phyloP scores from a whole-genome alignment of 1,140 invertebrate species.

The Eulimnadia texana region DNA sequence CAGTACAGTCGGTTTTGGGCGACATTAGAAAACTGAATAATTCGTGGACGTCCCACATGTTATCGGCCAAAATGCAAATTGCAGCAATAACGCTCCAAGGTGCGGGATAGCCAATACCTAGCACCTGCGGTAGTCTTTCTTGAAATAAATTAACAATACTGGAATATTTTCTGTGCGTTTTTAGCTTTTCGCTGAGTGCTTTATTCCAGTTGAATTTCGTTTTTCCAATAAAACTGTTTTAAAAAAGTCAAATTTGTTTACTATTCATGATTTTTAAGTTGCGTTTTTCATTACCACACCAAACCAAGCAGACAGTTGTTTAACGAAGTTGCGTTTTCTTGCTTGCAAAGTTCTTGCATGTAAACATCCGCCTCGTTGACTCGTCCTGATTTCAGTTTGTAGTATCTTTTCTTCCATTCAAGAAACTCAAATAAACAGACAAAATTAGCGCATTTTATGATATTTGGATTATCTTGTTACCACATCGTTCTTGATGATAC shows the following conservation, averaged over 20 bases:
- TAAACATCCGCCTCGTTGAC: neutral
- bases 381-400: neutral
- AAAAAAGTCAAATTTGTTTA: neutral
- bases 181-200: neutral
- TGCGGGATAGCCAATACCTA: neutral
- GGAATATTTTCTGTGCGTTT: neutral
- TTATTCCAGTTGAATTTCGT: neutral
- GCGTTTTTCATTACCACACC: neutral
- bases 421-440: neutral
- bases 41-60: constrained; percentile 1
- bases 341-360: neutral
- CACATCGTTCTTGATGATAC: neutral
- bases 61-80: neutral
- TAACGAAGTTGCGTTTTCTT: neutral
- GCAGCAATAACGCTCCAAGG: neutral
- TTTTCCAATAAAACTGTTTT: neutral
- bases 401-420: neutral
- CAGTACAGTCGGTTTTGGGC: neutral
- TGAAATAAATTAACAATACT: neutral
- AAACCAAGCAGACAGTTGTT: constrained; percentile 5
- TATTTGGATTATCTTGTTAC: neutral
- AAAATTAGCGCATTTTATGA: neutral
- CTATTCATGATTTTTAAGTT: neutral
- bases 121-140: neutral
- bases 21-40: neutral